Base-by-base conservation (phyloP, 2,888 invertebrate species). In the Bedellia somnulentella region DNA sequence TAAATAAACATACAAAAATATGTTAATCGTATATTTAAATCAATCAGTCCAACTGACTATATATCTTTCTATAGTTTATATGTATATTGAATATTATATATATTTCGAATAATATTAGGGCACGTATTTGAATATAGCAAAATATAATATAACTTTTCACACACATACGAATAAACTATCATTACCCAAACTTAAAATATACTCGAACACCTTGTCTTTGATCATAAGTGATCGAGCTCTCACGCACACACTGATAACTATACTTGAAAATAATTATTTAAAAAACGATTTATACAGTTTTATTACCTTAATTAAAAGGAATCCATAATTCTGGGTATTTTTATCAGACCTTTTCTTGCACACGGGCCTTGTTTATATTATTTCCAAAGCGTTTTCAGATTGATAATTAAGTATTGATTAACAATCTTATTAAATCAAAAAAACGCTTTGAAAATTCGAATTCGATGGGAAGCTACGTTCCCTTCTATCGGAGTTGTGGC, bases 241-340 rank as follows among this genome's bases (percentile, higher is more conserved):
- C 34, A 25, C 8, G 23, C 37, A 34, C 44, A 35, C 36, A 36
- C 38, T 22, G 13, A 32, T 16, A 27, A 29, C 16, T 29, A 38
- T 42, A 42, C 37, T 41, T 42, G 38, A 43, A 37, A 38, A 39
- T 37, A 45, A 39, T 28, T 28, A 28, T 21, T 17, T 22, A 22
- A 14, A 13, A 8, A 23, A 16, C 24, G 29, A 24, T 16, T 15
- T 6, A 29, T 14, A 24, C 29, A 24, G 23, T 30, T 18, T 12
- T 41, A 44, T 36, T 40, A 44, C 42, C 41, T 40, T 43, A 34
- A 39, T 35, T 39, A 40, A 47, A 57, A 57, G 57, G 58, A 46
- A 57, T 52, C 54, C 56, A 52, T 42, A 54, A 56, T 52, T 56
- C 55, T 35, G 35, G 36, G 34, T 37, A 43, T 44, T 29, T 15